phyloP scores from a whole-genome alignment of 2,797 vertebrate species.

The Bothrops alternatus region DNA sequence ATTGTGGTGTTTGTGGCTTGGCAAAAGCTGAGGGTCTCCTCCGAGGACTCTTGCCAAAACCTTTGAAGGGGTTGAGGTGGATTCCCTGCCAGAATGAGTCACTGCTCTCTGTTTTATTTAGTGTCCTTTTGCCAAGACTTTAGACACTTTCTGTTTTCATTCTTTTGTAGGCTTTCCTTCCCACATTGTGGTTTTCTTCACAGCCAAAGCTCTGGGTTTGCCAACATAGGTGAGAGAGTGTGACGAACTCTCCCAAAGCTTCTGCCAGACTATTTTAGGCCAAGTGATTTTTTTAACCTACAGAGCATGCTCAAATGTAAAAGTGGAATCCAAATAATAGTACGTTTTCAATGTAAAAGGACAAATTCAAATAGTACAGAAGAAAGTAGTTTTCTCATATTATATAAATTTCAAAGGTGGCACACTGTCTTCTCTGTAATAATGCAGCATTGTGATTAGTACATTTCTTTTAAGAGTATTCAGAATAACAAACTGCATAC shows the following conservation, averaged over 20 bases:
- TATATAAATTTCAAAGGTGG: conserved; percentile 55
- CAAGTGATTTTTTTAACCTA: conserved; percentile 50
- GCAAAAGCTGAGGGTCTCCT: conserved; percentile 83
- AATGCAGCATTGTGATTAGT: not conserved
- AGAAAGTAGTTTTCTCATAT: conserved; percentile 57
- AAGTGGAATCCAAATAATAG: conserved; percentile 60
- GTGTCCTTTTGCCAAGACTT: conserved; percentile 84
- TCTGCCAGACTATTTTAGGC: conserved; percentile 60
- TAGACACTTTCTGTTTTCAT: conserved; percentile 87
- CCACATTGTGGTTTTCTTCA: conserved; percentile 81
- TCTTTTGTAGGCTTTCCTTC: conserved; percentile 81
- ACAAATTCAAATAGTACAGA: conserved; percentile 38
- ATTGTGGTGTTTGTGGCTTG: conserved; percentile 85
- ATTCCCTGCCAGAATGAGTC: conserved; percentile 85
- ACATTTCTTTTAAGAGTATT: not conserved
- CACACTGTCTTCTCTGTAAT: not conserved
- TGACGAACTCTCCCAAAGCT: conserved; percentile 64
- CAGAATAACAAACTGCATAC: not conserved
- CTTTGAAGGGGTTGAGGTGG: conserved; percentile 82
- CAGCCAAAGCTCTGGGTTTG: conserved; percentile 76
- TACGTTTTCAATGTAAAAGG: conserved; percentile 59
- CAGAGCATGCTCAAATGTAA: conserved; percentile 56
- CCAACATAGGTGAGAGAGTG: conserved; percentile 81
- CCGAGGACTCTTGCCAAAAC: conserved; percentile 81
- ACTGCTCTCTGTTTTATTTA: conserved; percentile 81